Base-by-base conservation (phyloP, 2,113 vertebrate species). In the Myotis yumanensis region DNA sequence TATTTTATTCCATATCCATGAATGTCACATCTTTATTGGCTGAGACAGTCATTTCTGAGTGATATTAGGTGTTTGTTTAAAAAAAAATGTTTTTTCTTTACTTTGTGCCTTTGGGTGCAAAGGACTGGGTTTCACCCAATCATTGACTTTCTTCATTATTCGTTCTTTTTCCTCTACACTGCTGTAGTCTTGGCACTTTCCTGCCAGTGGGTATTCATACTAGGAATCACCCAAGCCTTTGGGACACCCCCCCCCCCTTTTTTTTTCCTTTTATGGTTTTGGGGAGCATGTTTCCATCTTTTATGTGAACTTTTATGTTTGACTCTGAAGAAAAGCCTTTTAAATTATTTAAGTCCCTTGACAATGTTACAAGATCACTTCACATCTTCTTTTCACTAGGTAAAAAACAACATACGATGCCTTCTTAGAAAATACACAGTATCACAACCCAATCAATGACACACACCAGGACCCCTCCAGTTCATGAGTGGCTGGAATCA, bases 331-430 rank as follows among this genome's bases (percentile, higher is more conserved):
- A 86, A 93, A 90, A 82, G 32, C 48, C 71, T 96, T 96, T 84
- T 91, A 95, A 98, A 96, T 97, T 97, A 96, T 93, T 97, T 92
- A 90, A 98, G 86, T 86, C 86, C 97, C 90, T 94, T 10, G 0
- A 25, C 48, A 92, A 43, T 86, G 73, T 48, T 96, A 92, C 52
- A 96, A 95, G 95, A 71, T 95, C 87, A 95, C 8, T 69, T 66
- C 40, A 43, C 8, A 62, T 5, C 37, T 37, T 37, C 37, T 37
- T 37, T 37, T 37, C 37, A 37, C 18, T 64, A 71, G n/a, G 37
- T 40, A 28, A 93, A 90, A 87, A 90, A 25, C 20, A 73, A 35
- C 14, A 10, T 7, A 32, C 48, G 57, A 2, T 69, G 7, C 32
- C 17, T 72, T 89, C 22, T 85, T 54, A 43, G 83, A 83, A 94